Evolutionary conservation across 2,797 vertebrate genomes (phyloP), one percentile per base, ranked within the genome.

Genomic region (Meda fulgida): DNA sequence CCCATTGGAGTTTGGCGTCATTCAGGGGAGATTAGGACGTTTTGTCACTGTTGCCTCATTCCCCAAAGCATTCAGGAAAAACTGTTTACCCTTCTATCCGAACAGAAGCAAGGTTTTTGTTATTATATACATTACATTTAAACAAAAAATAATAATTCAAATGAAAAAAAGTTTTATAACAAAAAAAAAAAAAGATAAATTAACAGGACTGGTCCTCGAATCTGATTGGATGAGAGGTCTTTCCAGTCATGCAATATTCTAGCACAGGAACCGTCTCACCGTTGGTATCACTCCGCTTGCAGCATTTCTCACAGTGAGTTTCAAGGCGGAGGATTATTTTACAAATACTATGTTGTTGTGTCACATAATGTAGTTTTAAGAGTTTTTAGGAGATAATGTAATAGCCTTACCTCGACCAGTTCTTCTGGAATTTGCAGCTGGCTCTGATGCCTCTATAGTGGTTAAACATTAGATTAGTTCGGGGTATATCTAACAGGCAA

Each of bases 11-110:
- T 78, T 84, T 60, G 21, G 26, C 11, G 6, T 79, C 34, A 70
- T 78, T 82, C 66, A 60, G 53, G 43, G 40, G 51, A 85, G 67
- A 85, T 79, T 51, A 60, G 19, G 71, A 71, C 9, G 18, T 84
- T 84, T 79, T 58, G 19, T 18, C 3, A 34, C 60, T 70, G 58
- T 21, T 69, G 73, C 36, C n/a, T 34, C 1, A 58, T 69, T 43
- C 19, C 63, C 63, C 16, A 66, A 66, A 7, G 23, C 9, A 75
- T 66, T 51, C 13, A 34, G 53, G 40, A 73, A 78, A 69, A 67
- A 40, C 10, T 6, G 63, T 43, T 36, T 51, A 31, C 13, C 29
- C 63, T 65, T 26, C 26, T 16, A 29, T 63, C n/a, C 5, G 3
- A 14, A 14, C n/a, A 1, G 11, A 63, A 18, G 63, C 0, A 65